phyloP scores from a whole-genome alignment of 2,797 vertebrate species.

The Mallotus villosus region DNA sequence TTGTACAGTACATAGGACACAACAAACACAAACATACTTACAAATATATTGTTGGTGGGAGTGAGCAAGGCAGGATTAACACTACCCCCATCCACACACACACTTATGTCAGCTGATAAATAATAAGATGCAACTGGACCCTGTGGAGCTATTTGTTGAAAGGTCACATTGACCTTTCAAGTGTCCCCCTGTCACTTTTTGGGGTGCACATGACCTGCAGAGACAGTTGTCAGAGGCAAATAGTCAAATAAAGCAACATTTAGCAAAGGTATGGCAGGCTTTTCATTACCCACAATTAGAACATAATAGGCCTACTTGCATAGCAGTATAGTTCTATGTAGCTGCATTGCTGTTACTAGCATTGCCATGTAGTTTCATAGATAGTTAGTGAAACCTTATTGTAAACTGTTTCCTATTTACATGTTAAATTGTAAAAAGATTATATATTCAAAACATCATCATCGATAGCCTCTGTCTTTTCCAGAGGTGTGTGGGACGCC shows the following conservation, averaged over 20 bases:
- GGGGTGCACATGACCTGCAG: constrained; percentile 19
- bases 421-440: neutral
- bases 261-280: too few species aligned
- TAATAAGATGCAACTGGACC: constrained; percentile 61
- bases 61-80: too few species aligned
- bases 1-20: neutral
- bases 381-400: too few species aligned
- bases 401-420: neutral
- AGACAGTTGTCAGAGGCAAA: neutral
- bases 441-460: neutral
- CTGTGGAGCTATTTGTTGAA: constrained; percentile 46
- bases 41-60: neutral
- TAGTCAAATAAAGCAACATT: neutral
- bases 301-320: too few species aligned
- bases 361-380: too few species aligned
- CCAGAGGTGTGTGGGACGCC: constrained; percentile 96
- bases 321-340: too few species aligned
- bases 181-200: constrained; percentile 20
- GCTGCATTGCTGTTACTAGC: too few species aligned
- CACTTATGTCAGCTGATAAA: constrained; percentile 46
- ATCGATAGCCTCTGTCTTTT: constrained; percentile 17
- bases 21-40: neutral
- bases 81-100: constrained; percentile 10
- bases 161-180: constrained; percentile 63
- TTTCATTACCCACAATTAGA: too few species aligned